Evolutionary conservation across 2,113 vertebrate species (phyloP).

Genomic region (Indicator maculatus): DNA sequence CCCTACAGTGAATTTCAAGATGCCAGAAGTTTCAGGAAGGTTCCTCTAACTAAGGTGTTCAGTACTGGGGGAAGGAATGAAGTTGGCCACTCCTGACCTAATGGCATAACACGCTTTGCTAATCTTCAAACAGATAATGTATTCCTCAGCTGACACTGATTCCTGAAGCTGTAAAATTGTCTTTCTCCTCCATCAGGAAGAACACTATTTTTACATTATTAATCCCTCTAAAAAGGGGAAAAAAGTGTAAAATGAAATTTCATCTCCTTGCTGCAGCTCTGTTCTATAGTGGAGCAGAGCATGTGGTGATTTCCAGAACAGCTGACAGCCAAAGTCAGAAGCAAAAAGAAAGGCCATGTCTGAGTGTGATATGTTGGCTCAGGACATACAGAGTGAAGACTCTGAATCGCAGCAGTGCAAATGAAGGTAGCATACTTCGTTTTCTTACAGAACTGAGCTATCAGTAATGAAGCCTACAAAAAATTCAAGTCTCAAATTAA

Average conservation of each 20-base stretch:
- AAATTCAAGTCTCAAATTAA: not conserved
- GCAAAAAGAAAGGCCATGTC: not conserved
- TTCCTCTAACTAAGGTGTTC: constrained; percentile 25
- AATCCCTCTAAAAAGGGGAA: not conserved
- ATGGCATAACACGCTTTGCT: not conserved
- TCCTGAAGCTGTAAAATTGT: not conserved
- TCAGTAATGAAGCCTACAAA: not conserved
- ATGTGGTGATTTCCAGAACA: not conserved
- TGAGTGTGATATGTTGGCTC: too few species aligned
- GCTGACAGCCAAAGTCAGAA: not conserved
- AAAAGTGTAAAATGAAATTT: not conserved
- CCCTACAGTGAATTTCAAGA: not conserved
- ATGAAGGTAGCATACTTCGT: not conserved
- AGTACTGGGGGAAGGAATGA: not conserved
- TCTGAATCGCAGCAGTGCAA: not conserved
- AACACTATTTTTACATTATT: not conserved
- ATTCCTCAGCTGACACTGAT: not conserved
- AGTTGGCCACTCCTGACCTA: not conserved
- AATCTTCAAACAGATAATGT: not conserved
- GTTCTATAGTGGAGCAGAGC: not conserved
- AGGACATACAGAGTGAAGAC: not conserved
- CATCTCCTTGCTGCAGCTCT: not conserved
- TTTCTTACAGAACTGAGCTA: not conserved
- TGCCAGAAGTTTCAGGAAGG: not conserved
- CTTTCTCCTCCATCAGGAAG: not conserved